These are phyloP conservation scores for Batillaria attramentaria DNA, from an alignment of 1,140 invertebrate species.

Conservation along the genomic window DNA sequence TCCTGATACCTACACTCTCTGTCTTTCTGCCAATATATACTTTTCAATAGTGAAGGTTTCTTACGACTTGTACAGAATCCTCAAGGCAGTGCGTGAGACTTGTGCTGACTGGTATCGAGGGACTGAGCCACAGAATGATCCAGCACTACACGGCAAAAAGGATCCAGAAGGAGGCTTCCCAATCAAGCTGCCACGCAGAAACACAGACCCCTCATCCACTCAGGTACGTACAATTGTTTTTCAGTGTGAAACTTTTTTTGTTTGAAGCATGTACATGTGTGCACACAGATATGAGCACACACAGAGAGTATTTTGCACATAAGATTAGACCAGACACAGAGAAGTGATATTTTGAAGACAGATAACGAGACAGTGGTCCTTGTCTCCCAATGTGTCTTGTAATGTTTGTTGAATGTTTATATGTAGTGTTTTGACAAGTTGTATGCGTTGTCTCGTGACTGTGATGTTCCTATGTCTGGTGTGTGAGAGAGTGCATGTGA, in stretches of 20 bases:
- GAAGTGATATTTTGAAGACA: no score
- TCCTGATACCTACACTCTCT: no score
- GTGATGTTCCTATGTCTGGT: no score
- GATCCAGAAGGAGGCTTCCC: constrained; percentile 92
- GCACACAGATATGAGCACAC: not conserved
- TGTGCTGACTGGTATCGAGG: constrained; percentile 97
- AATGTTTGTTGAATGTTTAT: no score
- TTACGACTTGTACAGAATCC: constrained; percentile 82
- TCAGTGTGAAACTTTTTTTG: not conserved
- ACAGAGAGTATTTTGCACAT: not conserved
- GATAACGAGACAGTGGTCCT: no score
- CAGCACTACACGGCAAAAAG: constrained; percentile 94
- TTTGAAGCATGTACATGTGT: not conserved
- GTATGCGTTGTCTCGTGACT: no score
- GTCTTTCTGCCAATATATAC: no score
- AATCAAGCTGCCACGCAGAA: constrained; percentile 92
- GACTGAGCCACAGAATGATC: constrained; percentile 91
- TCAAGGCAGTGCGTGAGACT: constrained; percentile 95
- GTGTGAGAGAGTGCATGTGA: no score
- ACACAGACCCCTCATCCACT: constrained; percentile 83
- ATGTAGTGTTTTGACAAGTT: no score
- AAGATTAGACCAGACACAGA: no score
- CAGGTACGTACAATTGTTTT: constrained; percentile 62
- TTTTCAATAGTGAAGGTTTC: not conserved
- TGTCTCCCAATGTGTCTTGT: no score